Base-by-base conservation (phyloP, 2,888 invertebrate genomes). In the Caenorhabditis sp. region DNA sequence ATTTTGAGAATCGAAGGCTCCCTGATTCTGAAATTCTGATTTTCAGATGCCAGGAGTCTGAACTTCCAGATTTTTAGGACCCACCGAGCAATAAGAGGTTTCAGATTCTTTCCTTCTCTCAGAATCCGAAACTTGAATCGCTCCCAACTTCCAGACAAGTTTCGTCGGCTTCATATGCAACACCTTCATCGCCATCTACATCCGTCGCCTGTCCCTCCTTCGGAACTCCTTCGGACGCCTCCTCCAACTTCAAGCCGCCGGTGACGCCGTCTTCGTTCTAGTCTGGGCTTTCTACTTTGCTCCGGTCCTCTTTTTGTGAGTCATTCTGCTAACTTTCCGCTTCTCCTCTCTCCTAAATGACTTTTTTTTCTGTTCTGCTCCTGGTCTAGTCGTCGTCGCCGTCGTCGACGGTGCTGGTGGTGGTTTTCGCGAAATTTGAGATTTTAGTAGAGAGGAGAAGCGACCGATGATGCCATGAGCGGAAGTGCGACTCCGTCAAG, bases 281-380 rank as follows among this genome's bases (percentile, higher is more conserved):
- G 85, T 88, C 44, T 88, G 88, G 88, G 86, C 86, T 41, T 85
- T 88, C 68, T 88, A 88, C 69, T 88, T 88, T 72, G 86, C 88
- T 38, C 88, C 88, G 1, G 83, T 84, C 35, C 72, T 88, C 19
- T 86, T 86, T 56, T 85, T 88, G 88, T 88, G 70, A 86, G 87
- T 86, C 72, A 31, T 49, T 47, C 47, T 12, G n/a, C n/a, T 16
- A 28, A 68, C 35, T 41, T 63, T 44, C 24, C 5, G 41, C 38
- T 59, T 31, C 19, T 35, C 35, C 47, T 24, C 16, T 31, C 51
- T 38, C 31, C 26, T 44, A 64, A 70, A 70, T 75, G 74, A 75
- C 70, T 68, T 74, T 81, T 59, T 56, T 19, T 31, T 58, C 49
- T 41, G 38, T 38, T 38, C 38, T 38, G 38, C 61, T 24, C 24